phyloP scores from a whole-genome alignment of 2,797 vertebrate genomes.

The Novumbra hubbsi region DNA sequence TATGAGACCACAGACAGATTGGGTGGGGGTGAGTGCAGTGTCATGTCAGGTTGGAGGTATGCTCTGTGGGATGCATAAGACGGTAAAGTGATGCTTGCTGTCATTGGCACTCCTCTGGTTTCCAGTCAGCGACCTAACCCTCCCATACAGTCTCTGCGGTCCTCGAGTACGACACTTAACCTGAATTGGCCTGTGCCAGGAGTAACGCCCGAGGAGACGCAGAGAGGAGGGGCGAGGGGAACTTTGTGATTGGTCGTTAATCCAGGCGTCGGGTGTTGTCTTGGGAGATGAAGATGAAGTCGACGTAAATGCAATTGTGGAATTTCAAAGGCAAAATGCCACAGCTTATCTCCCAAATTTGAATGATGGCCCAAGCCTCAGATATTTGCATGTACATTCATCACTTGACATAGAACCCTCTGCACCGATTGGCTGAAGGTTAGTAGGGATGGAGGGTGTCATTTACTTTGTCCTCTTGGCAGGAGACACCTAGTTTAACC shows the following conservation, averaged over 20 bases:
- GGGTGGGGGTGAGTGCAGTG: constrained; percentile 26
- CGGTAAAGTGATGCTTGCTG: constrained; percentile 53
- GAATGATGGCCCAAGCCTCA: constrained; percentile 68
- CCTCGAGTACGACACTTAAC: constrained; percentile 55
- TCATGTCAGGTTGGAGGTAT: constrained; percentile 60
- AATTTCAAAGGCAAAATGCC: constrained; percentile 61
- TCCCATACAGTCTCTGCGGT: constrained; percentile 51
- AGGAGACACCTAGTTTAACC: constrained; percentile 57
- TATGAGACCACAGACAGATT: not conserved
- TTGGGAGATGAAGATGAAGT: constrained; percentile 44
- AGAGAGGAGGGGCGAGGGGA: constrained; percentile 41
- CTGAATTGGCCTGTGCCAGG: constrained; percentile 50
- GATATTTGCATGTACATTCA: constrained; percentile 74
- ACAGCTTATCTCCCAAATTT: constrained; percentile 70
- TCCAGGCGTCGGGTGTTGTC: constrained; percentile 39
- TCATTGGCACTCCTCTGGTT: constrained; percentile 58
- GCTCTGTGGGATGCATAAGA: constrained; percentile 62
- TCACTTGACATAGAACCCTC: constrained; percentile 70
- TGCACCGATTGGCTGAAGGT: constrained; percentile 49
- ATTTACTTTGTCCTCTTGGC: constrained; percentile 54
- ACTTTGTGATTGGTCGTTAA: not conserved
- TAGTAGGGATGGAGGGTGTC: constrained; percentile 25
- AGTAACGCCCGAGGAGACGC: constrained; percentile 38
- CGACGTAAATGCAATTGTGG: constrained; percentile 48
- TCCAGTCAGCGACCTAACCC: constrained; percentile 52